Conservation (phyloP, 2,888 invertebrate species). For the Vandiemenella viatica region DNA sequence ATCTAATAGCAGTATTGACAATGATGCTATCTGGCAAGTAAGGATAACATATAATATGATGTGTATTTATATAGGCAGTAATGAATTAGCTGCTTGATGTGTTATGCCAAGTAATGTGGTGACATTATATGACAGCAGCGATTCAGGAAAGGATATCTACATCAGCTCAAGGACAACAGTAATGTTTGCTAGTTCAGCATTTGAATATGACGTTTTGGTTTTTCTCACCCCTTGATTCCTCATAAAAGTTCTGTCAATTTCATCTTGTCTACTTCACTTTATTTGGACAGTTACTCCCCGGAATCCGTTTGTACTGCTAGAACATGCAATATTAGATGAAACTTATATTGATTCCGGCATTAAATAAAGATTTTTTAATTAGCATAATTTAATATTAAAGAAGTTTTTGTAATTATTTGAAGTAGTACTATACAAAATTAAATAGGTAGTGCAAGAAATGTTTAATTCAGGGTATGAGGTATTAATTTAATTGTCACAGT, state of each 20-base stretch:
- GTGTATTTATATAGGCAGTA: too few relatives aligned
- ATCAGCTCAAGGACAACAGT: not conserved
- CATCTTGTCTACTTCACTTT: not conserved
- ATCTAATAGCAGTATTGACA: too few relatives aligned
- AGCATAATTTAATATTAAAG: too few relatives aligned
- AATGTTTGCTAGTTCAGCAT: not conserved
- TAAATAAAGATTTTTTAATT: not conserved
- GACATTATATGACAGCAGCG: not conserved
- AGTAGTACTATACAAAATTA: too few relatives aligned
- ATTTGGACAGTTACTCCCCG: slow-evolving; percentile 8
- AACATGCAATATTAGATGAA: slow-evolving; percentile 6
- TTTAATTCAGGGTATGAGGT: too few relatives aligned
- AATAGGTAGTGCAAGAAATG: too few relatives aligned
- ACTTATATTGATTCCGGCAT: not conserved
- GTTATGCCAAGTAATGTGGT: not conserved
- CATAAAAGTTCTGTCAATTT: not conserved
- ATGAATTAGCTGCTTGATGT: not conserved
- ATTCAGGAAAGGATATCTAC: not conserved
- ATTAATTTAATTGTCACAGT: too few relatives aligned
- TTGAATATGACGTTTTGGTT: not conserved
- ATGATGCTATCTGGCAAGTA: too few relatives aligned
- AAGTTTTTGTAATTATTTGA: too few relatives aligned
- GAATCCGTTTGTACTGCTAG: slow-evolving; percentile 11
- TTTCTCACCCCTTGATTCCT: not conserved
- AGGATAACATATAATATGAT: too few relatives aligned